These are phyloP conservation scores for Homarus gammarus DNA, from an alignment of 2,888 invertebrate genomes.

Conservation along the genomic window DNA sequence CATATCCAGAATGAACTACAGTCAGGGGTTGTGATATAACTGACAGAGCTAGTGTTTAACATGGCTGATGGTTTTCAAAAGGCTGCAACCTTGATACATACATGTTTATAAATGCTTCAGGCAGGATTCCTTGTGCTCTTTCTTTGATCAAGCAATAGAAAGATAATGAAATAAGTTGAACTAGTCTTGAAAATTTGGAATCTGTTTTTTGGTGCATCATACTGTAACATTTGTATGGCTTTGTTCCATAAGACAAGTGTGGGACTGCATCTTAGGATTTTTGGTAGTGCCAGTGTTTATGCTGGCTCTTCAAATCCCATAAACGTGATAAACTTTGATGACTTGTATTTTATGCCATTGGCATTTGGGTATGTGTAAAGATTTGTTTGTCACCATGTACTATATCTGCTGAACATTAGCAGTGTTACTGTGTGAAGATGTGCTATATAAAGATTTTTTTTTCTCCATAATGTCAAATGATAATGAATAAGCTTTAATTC, in stretches of 20 bases:
- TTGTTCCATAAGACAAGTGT: not conserved
- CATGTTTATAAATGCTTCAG: not conserved
- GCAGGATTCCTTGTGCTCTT: not conserved
- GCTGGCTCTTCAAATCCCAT: not conserved
- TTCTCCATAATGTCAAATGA: no score
- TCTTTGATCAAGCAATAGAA: not conserved
- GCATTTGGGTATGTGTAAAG: not conserved
- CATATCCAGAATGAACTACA: slow-evolving; percentile 1
- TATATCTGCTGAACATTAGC: not conserved
- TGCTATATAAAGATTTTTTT: not conserved
- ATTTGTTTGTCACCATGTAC: not conserved
- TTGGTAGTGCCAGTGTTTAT: not conserved
- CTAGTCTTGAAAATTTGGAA: not conserved
- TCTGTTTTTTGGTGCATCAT: not conserved
- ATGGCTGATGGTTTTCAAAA: not conserved
- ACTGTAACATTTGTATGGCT: not conserved
- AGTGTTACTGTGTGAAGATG: not conserved
- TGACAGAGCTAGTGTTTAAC: not conserved
- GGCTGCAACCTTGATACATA: slow-evolving; percentile 5
- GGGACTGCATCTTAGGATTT: not conserved
- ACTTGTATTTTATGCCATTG: slow-evolving; percentile 3
- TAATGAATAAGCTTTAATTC: not conserved
- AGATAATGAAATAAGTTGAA: not conserved
- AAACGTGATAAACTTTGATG: not conserved
- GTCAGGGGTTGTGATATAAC: not conserved